Evolutionary conservation across 2,113 vertebrate species (phyloP).

Genomic region (Oreochromis aureus): DNA sequence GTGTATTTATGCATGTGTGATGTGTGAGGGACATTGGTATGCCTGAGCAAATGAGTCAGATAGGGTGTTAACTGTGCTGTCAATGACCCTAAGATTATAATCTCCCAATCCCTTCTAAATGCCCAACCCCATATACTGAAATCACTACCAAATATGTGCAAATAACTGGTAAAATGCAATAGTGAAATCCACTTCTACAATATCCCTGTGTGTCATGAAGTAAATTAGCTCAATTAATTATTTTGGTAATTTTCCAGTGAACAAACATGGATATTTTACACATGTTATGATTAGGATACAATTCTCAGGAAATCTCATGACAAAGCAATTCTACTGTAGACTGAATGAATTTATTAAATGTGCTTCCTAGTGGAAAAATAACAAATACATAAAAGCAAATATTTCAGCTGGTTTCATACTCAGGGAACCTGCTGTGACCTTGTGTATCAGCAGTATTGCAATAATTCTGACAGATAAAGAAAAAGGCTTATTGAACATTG

Average conservation of each 20-base stretch:
- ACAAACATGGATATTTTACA: background rate
- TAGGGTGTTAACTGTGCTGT: conserved; percentile 32
- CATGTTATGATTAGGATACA: background rate
- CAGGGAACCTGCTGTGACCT: background rate
- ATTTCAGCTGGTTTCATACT: background rate
- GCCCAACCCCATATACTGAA: background rate
- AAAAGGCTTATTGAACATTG: background rate
- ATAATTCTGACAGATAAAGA: background rate
- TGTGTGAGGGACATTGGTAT: background rate
- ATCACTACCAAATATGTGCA: background rate
- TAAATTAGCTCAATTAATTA: background rate
- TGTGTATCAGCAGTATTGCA: background rate
- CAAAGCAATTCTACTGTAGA: background rate
- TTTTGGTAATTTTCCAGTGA: background rate
- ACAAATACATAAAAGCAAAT: background rate
- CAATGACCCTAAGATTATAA: conserved; percentile 20
- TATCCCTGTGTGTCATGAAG: background rate
- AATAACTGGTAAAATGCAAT: background rate
- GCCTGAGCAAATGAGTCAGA: background rate
- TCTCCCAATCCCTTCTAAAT: background rate
- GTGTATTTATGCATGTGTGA: background rate
- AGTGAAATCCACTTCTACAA: background rate
- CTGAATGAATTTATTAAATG: background rate
- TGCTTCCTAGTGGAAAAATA: background rate
- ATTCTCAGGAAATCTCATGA: background rate